Base-by-base conservation (phyloP, 2,797 vertebrate species). In the Paguma larvata region DNA sequence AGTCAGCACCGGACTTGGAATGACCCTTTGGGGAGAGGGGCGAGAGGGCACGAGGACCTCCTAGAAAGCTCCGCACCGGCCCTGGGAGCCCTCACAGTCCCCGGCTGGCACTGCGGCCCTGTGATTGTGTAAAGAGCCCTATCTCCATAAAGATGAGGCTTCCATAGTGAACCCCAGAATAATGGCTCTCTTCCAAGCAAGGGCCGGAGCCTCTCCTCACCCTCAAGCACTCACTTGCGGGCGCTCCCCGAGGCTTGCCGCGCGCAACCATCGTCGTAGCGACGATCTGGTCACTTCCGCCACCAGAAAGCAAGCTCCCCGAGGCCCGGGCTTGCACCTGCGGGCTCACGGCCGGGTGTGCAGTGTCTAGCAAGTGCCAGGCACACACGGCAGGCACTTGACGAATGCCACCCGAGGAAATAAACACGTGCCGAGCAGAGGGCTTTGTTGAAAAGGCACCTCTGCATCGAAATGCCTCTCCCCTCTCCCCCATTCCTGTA, bases 1-100 rank as follows among this genome's bases (percentile, higher is more conserved):
- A 96, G 93, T 96, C 80, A 96, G 88, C 90, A 23, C 38, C 6
- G 41, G 87, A 87, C 65, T 95, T 82, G 5, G 48, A 86, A 85
- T 1, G 59, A 96, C 84, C 80, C 73, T 53, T 84, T 59, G 84
- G 84, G 77, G 84, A 89, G 65, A n/a, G 15, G 18, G 46, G n/a
- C 1, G 0, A 59, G 75, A 86, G 79, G 83, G 41, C n/a, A 77
- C 0, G 0, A 15, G 10, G 53, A 48, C 25, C 41, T 72, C 84
- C 73, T 14, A 18, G 82, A 87, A 88, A 72, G 63, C 27, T 63
- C 85, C 16, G 18, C 0, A 4, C 38, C 19, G 5, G 21, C 27
- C 80, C 41, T 15, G 23, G 62, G 38, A 27, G 21, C 63, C 56
- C 62, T 59, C 18, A 5, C 1, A 38, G 46, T 16, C 63, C 65